phyloP scores from a whole-genome alignment of 2,888 invertebrate species.

The Zaprionus bogoriensis region DNA sequence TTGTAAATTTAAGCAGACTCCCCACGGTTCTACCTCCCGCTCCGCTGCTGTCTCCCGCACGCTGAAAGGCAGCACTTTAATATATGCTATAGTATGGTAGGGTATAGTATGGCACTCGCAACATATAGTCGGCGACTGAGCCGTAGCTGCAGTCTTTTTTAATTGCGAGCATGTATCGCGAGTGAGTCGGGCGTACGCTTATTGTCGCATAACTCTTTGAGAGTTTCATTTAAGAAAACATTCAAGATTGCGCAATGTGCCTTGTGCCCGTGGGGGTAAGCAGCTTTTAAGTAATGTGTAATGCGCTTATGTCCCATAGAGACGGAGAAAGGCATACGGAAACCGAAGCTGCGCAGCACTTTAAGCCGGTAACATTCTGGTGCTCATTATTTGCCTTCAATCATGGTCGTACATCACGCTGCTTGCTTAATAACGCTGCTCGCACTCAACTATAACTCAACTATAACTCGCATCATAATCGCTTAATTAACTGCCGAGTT shows the following conservation, averaged over 20 bases:
- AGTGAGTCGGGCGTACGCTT: too few species aligned
- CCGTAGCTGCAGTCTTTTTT: conserved; percentile 20
- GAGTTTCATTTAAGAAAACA: conserved; percentile 32
- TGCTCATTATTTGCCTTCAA: too few species aligned
- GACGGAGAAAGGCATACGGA: not conserved
- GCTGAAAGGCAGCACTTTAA: conserved; percentile 32
- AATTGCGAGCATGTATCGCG: conserved; percentile 44
- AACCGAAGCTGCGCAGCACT: too few species aligned
- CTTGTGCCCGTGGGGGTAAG: too few species aligned
- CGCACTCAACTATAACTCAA: not conserved
- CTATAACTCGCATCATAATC: not conserved
- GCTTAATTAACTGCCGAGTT: not conserved
- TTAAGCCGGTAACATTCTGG: too few species aligned
- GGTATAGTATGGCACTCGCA: too few species aligned
- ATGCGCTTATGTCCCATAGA: not conserved
- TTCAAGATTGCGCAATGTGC: conserved; percentile 10
- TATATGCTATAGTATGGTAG: too few species aligned
- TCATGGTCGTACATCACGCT: not conserved
- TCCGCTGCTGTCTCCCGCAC: too few species aligned
- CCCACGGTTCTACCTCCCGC: conserved; percentile 10
- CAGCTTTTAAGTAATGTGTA: not conserved
- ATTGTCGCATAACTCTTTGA: conserved; percentile 52
- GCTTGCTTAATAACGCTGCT: too few species aligned
- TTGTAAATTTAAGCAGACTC: conserved; percentile 48
- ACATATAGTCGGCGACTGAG: too few species aligned